These are phyloP conservation scores for Embiotoca jacksoni DNA, from an alignment of 2,113 vertebrate genomes.

Conservation along the genomic window DNA sequence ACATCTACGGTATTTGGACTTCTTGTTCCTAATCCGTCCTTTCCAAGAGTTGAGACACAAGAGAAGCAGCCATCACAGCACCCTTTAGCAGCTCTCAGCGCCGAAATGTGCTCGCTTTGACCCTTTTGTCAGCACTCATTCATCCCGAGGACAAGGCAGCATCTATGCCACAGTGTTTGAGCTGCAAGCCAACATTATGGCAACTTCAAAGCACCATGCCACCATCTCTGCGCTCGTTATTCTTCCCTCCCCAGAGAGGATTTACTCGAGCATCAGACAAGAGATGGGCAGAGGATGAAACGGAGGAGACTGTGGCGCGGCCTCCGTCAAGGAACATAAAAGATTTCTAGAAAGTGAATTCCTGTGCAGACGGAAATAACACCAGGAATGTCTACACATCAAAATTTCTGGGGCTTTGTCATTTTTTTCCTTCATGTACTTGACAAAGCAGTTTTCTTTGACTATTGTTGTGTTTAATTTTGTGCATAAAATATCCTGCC, in stretches of 20 bases:
- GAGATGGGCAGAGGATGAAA: conserved; percentile 52
- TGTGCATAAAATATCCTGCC: conserved; percentile 26
- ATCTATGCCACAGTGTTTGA: conserved; percentile 78
- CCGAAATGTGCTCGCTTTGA: conserved; percentile 61
- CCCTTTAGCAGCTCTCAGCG: conserved; percentile 49
- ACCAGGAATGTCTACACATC: conserved; percentile 1
- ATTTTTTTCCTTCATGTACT: not conserved
- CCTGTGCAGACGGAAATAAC: not conserved
- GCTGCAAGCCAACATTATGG: conserved; percentile 78
- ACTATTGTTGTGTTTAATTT: conserved; percentile 29
- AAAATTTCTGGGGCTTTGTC: not conserved
- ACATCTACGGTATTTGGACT: conserved; percentile 51
- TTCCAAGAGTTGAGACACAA: conserved; percentile 40
- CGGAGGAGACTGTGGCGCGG: not conserved
- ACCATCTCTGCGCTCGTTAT: conserved; percentile 61
- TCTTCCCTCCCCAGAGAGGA: conserved; percentile 63
- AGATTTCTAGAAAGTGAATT: conserved; percentile 37
- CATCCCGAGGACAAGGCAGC: conserved; percentile 78
- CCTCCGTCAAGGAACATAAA: conserved; percentile 24
- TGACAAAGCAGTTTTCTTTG: not conserved
- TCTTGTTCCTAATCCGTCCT: conserved; percentile 56
- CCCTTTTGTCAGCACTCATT: conserved; percentile 80
- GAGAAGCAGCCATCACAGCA: conserved; percentile 39
- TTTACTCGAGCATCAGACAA: conserved; percentile 46
- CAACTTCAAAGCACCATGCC: conserved; percentile 78